Evolutionary conservation across 2,888 invertebrate genomes (phyloP), one percentile per base, ranked within the genome.

Genomic region (Lycia hirtaria): DNA sequence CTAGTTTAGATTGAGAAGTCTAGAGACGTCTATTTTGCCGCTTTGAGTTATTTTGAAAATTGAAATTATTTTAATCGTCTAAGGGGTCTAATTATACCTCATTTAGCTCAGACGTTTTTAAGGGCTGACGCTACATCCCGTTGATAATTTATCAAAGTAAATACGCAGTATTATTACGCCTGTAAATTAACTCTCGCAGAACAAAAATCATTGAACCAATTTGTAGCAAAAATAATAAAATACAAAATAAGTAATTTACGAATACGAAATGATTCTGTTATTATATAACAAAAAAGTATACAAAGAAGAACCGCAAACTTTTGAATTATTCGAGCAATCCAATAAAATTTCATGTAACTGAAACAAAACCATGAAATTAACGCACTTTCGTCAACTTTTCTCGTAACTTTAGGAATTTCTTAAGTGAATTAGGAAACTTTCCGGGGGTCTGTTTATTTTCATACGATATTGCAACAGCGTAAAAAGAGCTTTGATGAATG

Each of bases 381-480:
- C 69, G 71, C 69, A 68, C 65, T 66, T 60, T 56, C 49, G 12
- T n/a, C 12, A 76, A 75, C 68, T 77, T 72, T 7, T 12, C n/a
- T 38, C 55, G 56, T 68, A 73, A 75, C 69, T 76, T 69, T 55
- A 38, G 48, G 22, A 60, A 62, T 65, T 57, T 66, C 62, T 61
- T 63, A 60, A 70, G 71, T 71, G 67, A 72, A 71, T 76, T 72
- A 41, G 41, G 45, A 65, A 79, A 72, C 67, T 75, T 57, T 52
- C 50, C 24, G 65, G 65, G 65, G 64, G 63, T 68, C 68, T 73
- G 69, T 68, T 74, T 68, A 58, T 57, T 71, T 69, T 67, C 53
- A 54, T 55, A 68, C 48, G 66, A 68, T 72, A 74, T 77, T 70
- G 62, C 56, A 66, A 41, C 10, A 24, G n/a, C 7, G 2, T 14